Conservation (phyloP, 2,113 vertebrate species). For the Colaptes auratus region DNA sequence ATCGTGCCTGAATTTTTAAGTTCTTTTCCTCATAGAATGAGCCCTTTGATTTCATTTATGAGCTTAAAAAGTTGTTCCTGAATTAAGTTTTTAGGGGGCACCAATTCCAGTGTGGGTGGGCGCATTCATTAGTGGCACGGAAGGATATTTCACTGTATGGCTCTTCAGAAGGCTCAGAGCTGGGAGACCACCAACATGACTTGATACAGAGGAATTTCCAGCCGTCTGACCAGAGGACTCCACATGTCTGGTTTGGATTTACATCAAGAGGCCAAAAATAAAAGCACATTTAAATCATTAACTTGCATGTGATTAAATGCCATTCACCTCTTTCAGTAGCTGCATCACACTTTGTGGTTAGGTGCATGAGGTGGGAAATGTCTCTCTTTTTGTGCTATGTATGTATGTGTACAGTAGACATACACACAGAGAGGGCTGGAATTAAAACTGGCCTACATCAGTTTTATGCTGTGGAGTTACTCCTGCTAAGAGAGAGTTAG, state of each 20-base stretch:
- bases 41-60: constrained; percentile 69
- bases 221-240: constrained; percentile 77
- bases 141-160: constrained; percentile 67
- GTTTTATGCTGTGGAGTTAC: background rate
- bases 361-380: constrained; percentile 41
- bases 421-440: background rate
- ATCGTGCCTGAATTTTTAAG: background rate
- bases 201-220: constrained; percentile 77
- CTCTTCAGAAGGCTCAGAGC: constrained; percentile 54
- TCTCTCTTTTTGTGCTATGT: background rate
- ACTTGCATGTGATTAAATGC: constrained; percentile 61
- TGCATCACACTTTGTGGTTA: constrained; percentile 44
- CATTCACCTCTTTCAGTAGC: constrained; percentile 50
- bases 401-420: background rate
- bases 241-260: constrained; percentile 72
- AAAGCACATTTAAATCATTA: constrained; percentile 71
- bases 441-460: background rate
- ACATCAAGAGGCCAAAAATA: constrained; percentile 72
- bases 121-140: constrained; percentile 77
- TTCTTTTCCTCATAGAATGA: constrained; percentile 63
- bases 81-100: constrained; percentile 66
- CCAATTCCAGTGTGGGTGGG: constrained; percentile 77
- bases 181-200: constrained; percentile 77
- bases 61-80: constrained; percentile 65
- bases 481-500: background rate